phyloP scores from a whole-genome alignment of 2,113 vertebrate genomes.

The Spilogale gracilis region DNA sequence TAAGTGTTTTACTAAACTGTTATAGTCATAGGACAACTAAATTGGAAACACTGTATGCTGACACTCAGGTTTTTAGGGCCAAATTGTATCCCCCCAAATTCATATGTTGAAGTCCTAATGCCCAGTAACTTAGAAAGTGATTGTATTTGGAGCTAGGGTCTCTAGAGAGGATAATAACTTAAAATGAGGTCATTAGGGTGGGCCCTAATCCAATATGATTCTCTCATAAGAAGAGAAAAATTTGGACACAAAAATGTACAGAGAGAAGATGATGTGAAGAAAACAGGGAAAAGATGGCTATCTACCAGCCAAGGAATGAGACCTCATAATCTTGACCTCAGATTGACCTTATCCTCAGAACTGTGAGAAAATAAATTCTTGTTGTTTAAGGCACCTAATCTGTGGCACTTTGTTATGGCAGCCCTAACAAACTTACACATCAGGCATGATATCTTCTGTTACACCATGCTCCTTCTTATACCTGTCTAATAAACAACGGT shows the following conservation, averaged over 20 bases:
- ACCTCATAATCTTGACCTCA: not conserved
- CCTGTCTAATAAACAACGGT: not conserved
- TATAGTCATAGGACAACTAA: not conserved
- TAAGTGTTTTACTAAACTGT: not conserved
- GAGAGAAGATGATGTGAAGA: not conserved
- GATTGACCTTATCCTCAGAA: not conserved
- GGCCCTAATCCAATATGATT: not conserved
- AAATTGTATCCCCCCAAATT: not conserved
- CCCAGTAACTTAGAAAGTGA: not conserved
- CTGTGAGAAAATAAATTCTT: not conserved
- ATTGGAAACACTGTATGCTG: not conserved
- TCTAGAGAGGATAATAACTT: not conserved
- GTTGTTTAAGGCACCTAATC: not conserved
- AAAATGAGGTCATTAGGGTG: not conserved
- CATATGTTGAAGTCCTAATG: not conserved
- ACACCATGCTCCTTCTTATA: not conserved
- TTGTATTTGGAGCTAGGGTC: not conserved
- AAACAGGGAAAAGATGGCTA: fast-evolving
- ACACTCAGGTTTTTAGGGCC: not conserved
- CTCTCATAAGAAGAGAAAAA: not conserved
- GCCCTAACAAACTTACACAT: not conserved
- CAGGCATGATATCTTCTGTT: not conserved
- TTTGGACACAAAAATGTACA: not conserved
- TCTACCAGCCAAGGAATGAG: not conserved
- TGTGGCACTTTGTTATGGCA: not conserved